Conservation (phyloP, 2,888 invertebrate genomes). For the Hydroisotoma schaefferi region DNA sequence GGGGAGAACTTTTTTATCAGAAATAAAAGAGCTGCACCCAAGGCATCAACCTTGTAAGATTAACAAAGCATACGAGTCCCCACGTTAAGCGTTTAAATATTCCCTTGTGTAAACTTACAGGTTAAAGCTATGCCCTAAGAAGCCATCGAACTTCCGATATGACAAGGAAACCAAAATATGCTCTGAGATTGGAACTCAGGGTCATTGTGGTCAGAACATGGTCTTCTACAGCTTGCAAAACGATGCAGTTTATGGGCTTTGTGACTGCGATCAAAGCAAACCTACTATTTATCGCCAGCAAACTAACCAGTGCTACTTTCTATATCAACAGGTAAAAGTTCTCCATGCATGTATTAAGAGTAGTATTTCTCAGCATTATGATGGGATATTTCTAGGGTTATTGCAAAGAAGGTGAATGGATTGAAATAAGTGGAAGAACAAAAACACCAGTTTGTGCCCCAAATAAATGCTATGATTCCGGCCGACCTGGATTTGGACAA, state of each 20-base stretch:
- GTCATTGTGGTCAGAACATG: constrained; percentile 27
- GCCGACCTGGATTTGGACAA: constrained; percentile 21
- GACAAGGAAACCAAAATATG: constrained; percentile 20
- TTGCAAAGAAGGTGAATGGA: constrained; percentile 15
- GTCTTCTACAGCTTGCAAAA: constrained; percentile 17
- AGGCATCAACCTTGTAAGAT: too few relatives aligned
- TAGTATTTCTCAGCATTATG: background rate
- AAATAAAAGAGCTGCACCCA: too few relatives aligned
- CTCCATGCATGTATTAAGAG: background rate
- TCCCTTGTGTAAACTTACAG: too few relatives aligned
- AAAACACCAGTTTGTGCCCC: constrained; percentile 9
- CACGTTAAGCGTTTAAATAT: too few relatives aligned
- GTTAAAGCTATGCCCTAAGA: background rate
- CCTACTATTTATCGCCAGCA: constrained; percentile 9
- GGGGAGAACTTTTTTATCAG: too few relatives aligned
- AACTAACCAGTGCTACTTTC: constrained; percentile 21
- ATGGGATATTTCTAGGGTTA: constrained; percentile 11
- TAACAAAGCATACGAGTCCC: too few relatives aligned
- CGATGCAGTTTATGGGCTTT: constrained; percentile 17
- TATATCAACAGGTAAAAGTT: constrained; percentile 20
- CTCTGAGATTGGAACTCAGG: constrained; percentile 8
- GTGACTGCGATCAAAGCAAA: constrained; percentile 20
- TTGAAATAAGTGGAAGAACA: constrained; percentile 17
- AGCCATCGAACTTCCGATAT: constrained; percentile 4
- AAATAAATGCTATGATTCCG: constrained; percentile 23